Percentiles rank a stretch among this genome's conserved stretches.
These are phyloP conservation scores for Damaliscus lunatus DNA, from an alignment of 2,113 vertebrate species.

Conservation along the genomic window DNA sequence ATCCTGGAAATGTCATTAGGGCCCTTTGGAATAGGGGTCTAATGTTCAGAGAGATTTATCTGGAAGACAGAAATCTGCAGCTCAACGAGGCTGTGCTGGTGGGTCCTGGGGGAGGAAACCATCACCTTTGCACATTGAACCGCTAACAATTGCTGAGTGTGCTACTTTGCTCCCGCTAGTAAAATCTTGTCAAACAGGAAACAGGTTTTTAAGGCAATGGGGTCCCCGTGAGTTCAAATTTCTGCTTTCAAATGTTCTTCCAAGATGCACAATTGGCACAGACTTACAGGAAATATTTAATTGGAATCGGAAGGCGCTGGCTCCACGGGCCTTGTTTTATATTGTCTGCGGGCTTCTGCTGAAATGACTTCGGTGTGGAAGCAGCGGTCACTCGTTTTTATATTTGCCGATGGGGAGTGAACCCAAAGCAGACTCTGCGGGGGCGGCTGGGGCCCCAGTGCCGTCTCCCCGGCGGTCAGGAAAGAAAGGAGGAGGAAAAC, in stretches of 20 bases:
- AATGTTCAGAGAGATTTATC: background rate
- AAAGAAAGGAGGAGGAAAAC: background rate
- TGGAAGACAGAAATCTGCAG: background rate
- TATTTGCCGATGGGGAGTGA: constrained; percentile 64
- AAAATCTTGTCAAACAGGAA: constrained; percentile 87
- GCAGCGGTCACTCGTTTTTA: constrained; percentile 75
- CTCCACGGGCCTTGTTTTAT: constrained; percentile 75
- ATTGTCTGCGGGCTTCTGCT: constrained; percentile 68
- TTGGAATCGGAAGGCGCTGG: constrained; percentile 82
- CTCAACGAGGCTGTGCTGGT: rapidly evolving
- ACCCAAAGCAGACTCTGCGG: background rate
- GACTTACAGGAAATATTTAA: constrained; percentile 85
- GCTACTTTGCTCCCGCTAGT: constrained; percentile 79
- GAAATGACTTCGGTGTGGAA: constrained; percentile 60
- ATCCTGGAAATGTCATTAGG: constrained; percentile 47
- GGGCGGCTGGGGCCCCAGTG: background rate
- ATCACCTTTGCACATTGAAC: constrained; percentile 67
- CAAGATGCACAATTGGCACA: constrained; percentile 84
- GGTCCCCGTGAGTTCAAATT: constrained; percentile 84
- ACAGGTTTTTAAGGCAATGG: constrained; percentile 82
- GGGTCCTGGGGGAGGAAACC: constrained; percentile 56
- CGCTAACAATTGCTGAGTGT: constrained; percentile 78
- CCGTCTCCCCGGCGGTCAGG: background rate
- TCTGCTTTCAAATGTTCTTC: constrained; percentile 80
- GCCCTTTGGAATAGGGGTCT: background rate